Conservation (phyloP, 2,113 vertebrate species). For the Ptychochromis oligacanthus region DNA sequence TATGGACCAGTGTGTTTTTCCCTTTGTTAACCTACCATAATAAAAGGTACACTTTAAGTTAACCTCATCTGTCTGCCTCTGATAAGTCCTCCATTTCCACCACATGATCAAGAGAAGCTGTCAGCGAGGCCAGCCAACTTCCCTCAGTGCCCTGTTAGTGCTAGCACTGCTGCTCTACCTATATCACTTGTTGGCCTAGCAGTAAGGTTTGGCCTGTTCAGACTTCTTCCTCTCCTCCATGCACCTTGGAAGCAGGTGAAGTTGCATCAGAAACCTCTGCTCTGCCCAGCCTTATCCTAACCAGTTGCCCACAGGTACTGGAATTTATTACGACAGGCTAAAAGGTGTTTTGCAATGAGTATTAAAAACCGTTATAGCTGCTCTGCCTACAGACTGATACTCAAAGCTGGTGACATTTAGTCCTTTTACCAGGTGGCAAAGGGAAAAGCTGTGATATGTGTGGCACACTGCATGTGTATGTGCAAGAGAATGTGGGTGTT, state of each 20-base stretch:
- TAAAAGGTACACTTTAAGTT: too few species aligned
- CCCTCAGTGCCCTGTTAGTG: background rate
- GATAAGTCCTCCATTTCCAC: too few species aligned
- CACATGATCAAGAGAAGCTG: background rate
- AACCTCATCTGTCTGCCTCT: too few species aligned
- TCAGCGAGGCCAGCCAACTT: background rate
- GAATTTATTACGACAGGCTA: background rate
- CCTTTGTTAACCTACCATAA: too few species aligned
- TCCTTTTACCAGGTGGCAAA: slow-evolving; percentile 6
- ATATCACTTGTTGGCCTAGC: background rate
- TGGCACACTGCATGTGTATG: slow-evolving; percentile 2
- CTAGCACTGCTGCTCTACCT: background rate
- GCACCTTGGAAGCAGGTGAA: background rate
- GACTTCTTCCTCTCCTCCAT: background rate
- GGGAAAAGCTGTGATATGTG: slow-evolving; percentile 8
- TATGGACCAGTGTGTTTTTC: too few species aligned
- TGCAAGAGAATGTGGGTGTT: slow-evolving; percentile 37
- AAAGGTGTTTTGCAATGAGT: background rate
- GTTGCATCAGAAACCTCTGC: background rate
- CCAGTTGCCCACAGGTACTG: background rate
- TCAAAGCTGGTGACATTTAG: slow-evolving; percentile 1
- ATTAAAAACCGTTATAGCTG: background rate
- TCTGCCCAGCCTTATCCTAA: background rate
- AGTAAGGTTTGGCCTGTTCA: background rate
- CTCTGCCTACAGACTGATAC: background rate